Evolutionary conservation across 2,888 invertebrate species (phyloP), one percentile per base, ranked within the genome.

Genomic region (Glaucopsyche alexis): DNA sequence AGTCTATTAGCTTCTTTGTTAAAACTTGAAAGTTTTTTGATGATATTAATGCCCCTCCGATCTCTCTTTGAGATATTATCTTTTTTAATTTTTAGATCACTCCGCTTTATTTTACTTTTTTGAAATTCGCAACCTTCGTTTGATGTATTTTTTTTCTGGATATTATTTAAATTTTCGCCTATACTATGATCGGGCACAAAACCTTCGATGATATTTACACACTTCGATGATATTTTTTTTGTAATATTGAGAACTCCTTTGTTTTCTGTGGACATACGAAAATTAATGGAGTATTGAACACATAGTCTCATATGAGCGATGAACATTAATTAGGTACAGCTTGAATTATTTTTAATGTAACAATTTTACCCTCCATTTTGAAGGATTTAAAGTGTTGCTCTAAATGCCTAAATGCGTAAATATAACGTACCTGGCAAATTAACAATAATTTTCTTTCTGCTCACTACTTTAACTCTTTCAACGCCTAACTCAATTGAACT

Each of bases 221-320:
- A 87, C 81, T 89, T 89, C 0, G 89, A 86, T 3, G 87, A 86
- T 14, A 84, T 86, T 71, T 72, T 84, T 76, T 85, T 89, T 47
- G 81, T 78, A 14, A 83, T 82, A 75, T 84, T 73, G 75, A 70
- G 72, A 74, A 71, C 38, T 38, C 13, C 14, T 49, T 72, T 69
- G 71, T 50, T 38, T 60, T 50, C 65, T n/a, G 7, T 67, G 11
- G 4, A 67, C 38, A 60, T 38, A 13, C n/a, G 14, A 47, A 14
- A 29, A 69, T 66, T 73, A 29, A 13, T 47, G 0, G 6, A 6
- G 4, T 47, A 47, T 47, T 47, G 11, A 9, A 7, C 47, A 2
- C 11, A 47, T 47, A 47, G 47, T 47, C 29, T 60, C 55, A 19
- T 11, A 52, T 9, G 9, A 55, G 13, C 60, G 9, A 29, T 38